Percentiles rank a stretch among this genome's conserved stretches.
These are phyloP conservation scores for Scomber colias DNA, from an alignment of 2,113 vertebrate species.

Conservation along the genomic window DNA sequence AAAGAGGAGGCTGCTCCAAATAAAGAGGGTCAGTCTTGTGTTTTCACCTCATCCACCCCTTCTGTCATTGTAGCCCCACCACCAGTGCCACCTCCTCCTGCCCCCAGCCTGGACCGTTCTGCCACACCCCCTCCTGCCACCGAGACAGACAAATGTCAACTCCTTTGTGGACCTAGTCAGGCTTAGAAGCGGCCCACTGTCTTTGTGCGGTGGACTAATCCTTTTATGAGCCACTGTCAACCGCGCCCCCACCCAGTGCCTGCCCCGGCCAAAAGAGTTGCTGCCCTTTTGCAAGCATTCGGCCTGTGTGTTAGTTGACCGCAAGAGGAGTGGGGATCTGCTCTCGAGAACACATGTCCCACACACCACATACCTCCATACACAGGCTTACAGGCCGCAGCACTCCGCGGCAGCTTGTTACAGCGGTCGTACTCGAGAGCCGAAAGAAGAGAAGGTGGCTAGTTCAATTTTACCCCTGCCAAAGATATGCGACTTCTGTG, in stretches of 20 bases:
- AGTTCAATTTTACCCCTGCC: constrained; percentile 39
- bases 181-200: constrained; percentile 87
- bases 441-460: constrained; percentile 31
- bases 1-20: constrained; percentile 78
- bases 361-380: constrained; percentile 59
- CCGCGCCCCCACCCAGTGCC: constrained; percentile 71
- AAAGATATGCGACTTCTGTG: constrained; percentile 70
- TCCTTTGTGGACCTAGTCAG: constrained; percentile 83
- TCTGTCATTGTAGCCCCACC: constrained; percentile 83
- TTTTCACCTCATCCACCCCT: constrained; percentile 85
- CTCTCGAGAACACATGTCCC: constrained; percentile 66
- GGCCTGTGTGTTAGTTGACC: constrained; percentile 59
- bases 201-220: constrained; percentile 86
- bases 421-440: constrained; percentile 32
- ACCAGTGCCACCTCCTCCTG: constrained; percentile 75
- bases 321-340: constrained; percentile 60
- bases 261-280: constrained; percentile 53
- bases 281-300: constrained; percentile 62
- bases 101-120: constrained; percentile 65
- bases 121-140: constrained; percentile 80
- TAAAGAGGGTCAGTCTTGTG: constrained; percentile 84
- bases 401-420: constrained; percentile 61
- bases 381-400: constrained; percentile 48
- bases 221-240: constrained; percentile 87
- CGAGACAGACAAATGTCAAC: constrained; percentile 90